Evolutionary conservation across 2,113 vertebrate genomes (phyloP).

Genomic region (Chlorodrepanis virens): DNA sequence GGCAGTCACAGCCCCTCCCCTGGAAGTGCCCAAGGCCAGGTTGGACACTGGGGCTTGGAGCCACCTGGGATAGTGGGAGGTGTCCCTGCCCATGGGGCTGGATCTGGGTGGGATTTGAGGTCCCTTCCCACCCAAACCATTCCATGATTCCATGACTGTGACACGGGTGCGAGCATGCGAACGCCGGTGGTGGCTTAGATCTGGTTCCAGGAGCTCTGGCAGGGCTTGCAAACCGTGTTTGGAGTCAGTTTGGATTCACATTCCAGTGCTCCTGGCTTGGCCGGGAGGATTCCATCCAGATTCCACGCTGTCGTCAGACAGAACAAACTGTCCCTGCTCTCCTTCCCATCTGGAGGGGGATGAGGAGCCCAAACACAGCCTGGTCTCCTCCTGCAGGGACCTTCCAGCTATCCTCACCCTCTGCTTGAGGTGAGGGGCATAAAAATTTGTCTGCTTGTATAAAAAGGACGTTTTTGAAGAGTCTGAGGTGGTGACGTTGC

Average conservation of each 20-base stretch:
- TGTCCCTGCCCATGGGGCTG: neutral
- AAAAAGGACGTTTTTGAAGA: neutral
- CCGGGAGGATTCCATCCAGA: neutral
- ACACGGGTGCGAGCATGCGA: neutral
- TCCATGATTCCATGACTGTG: fast-evolving
- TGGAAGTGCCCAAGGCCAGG: neutral
- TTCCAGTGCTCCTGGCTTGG: neutral
- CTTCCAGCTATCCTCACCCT: neutral
- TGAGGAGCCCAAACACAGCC: fast-evolving
- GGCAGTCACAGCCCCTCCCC: neutral
- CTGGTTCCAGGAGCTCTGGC: neutral
- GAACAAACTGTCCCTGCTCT: neutral
- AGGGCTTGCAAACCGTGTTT: neutral
- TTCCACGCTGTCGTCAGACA: neutral
- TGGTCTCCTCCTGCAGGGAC: neutral
- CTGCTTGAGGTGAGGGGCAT: fast-evolving
- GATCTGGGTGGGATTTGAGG: neutral
- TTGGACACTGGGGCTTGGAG: neutral
- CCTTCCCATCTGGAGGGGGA: neutral
- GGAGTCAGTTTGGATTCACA: neutral
- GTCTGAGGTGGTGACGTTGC: neutral
- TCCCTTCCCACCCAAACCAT: neutral
- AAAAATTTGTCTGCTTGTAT: neutral
- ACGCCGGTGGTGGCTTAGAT: neutral
- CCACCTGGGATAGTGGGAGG: fast-evolving